phyloP scores from a whole-genome alignment of 2,888 invertebrate genomes.

The Ophion ventricosus region DNA sequence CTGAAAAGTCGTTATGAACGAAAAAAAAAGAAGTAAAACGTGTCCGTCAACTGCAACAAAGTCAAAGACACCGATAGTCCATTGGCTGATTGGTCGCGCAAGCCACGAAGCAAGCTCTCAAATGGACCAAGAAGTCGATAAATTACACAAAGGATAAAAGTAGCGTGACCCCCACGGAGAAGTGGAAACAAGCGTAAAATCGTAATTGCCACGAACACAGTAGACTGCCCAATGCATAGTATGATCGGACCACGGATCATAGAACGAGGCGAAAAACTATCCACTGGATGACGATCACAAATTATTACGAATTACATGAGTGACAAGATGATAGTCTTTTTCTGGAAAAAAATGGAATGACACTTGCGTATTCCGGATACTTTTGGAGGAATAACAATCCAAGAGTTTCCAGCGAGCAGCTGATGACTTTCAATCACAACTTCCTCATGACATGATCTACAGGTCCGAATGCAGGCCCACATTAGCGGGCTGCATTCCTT shows the following conservation, averaged over 20 bases:
- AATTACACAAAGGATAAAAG: slow-evolving; percentile 32
- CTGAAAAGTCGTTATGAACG: slow-evolving; percentile 39
- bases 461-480: too few species aligned
- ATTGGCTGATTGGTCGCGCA: slow-evolving; percentile 14
- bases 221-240: slow-evolving; percentile 1
- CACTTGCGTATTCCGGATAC: not conserved
- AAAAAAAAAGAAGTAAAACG: slow-evolving; percentile 33
- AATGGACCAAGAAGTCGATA: slow-evolving; percentile 38
- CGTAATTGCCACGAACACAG: slow-evolving; percentile 19
- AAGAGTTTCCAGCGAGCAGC: too few species aligned
- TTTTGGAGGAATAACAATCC: too few species aligned
- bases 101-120: slow-evolving; percentile 19
- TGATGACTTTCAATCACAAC: too few species aligned
- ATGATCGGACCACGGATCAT: not conserved
- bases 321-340: not conserved
- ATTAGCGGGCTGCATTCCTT: too few species aligned
- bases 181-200: slow-evolving; percentile 45
- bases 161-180: slow-evolving; percentile 22
- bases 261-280: not conserved
- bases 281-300: not conserved
- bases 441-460: too few species aligned
- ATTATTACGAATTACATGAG: not conserved
- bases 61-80: slow-evolving; percentile 14
- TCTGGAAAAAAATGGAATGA: not conserved
- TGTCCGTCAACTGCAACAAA: slow-evolving; percentile 40